Evolutionary conservation across 92 coral and sea anemone genomes (phyloP), one percentile per base, ranked within the genome.

Genomic region (Heliopora coerulea): DNA sequence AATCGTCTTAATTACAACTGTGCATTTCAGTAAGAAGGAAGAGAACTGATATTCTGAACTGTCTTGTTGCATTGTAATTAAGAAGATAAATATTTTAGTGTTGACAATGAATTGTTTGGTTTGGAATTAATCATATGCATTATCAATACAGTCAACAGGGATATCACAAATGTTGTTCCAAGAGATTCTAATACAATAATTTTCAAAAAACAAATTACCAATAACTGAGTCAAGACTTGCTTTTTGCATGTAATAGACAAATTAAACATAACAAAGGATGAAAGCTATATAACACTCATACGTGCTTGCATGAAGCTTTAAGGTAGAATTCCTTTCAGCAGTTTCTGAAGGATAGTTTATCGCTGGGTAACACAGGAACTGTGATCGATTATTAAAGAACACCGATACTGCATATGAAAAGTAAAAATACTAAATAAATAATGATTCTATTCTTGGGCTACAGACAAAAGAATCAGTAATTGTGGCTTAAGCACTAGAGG

Each of bases 401-500:
- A 8, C 52, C 52, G 11, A 37, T 11, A 37, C 11, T 37, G 42
- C 52, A 15, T 46, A n/a, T 15, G 3, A 8, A 46, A 46, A 46
- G 15, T 27, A 70, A 13, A 70, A 70, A 70, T 10, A 70, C 49
- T 70, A 52, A 70, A 70, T 70, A 70, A 70, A 52, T 52, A 50
- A 70, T 70, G 62, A 70, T 52, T 29, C 62, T 70, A 70, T 70
- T 70, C 49, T 54, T 70, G 54, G 77, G 58, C 59, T n/a, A 35
- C 60, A 68, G 59, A 46, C 59, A 50, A 26, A 54, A 34, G 31
- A 35, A 23, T 70, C 63, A 30, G 62, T 56, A 31, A 39, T 70
- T 70, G 77, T 70, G 77, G 77, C 50, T 70, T 70, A n/a, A 34
- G 27, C 42, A 65, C 56, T 18, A 52, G 21, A 48, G 41, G 35